Evolutionary conservation across 1,140 invertebrate genomes (phyloP).

Genomic region (Lethrus apterus): DNA sequence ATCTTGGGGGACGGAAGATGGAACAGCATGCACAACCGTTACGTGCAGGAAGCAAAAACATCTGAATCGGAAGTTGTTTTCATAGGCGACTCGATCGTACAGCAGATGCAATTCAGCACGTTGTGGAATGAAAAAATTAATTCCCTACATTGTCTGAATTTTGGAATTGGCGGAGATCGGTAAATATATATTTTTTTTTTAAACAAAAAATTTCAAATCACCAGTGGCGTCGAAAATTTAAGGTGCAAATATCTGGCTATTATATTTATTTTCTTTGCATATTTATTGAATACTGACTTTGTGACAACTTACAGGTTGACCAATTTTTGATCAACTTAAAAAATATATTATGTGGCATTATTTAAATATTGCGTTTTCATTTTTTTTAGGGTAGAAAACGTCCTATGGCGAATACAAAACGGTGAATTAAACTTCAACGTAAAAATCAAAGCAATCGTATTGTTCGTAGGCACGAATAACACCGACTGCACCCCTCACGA

Average conservation of each 20-base stretch:
- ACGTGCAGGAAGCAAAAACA: slow-evolving; percentile 53
- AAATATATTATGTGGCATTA: too few species aligned
- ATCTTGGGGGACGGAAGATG: slow-evolving; percentile 31
- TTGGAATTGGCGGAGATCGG: slow-evolving; percentile 66
- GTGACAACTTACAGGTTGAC: too few species aligned
- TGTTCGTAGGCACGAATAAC: slow-evolving; percentile 67
- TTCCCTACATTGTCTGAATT: slow-evolving; percentile 61
- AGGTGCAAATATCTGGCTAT: too few species aligned
- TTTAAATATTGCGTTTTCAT: too few species aligned
- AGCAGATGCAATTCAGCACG: slow-evolving; percentile 51
- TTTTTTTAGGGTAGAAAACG: slow-evolving; percentile 51
- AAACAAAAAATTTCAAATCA: neutral
- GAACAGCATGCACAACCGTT: slow-evolving; percentile 51
- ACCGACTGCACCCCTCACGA: slow-evolving; percentile 54
- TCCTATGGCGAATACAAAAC: slow-evolving; percentile 65
- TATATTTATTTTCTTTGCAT: too few species aligned
- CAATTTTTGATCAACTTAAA: too few species aligned
- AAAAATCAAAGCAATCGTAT: slow-evolving; percentile 61
- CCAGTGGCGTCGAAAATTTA: too few species aligned
- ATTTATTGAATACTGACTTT: too few species aligned
- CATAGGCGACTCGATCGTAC: slow-evolving; percentile 63
- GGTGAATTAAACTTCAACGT: slow-evolving; percentile 59
- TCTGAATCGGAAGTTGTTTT: slow-evolving; percentile 64
- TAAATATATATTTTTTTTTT: slow-evolving; percentile 17
- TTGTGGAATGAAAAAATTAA: slow-evolving; percentile 52